A percentile compares a stretch with the other conserved stretches of the same genome.
Evolutionary conservation across 2,888 invertebrate species (phyloP).

Genomic region (Hemicrepidius hirtus): DNA sequence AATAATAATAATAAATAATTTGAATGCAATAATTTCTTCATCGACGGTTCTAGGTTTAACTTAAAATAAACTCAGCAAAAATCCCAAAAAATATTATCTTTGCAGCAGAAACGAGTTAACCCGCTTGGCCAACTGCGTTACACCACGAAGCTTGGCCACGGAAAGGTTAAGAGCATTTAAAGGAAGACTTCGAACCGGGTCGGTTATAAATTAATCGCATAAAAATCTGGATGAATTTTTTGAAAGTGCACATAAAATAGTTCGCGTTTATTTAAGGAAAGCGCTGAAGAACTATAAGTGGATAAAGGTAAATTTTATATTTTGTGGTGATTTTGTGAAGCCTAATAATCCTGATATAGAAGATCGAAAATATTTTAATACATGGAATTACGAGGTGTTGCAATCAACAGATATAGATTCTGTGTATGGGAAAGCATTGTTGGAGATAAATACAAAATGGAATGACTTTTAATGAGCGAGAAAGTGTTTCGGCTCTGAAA

Average conservation of each 20-base stretch:
- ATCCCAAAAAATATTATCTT: too few species aligned
- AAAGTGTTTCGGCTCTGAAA: too few species aligned
- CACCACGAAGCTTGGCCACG: too few species aligned
- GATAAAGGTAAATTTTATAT: slow-evolving; percentile 4
- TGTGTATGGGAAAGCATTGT: too few species aligned
- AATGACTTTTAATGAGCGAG: too few species aligned
- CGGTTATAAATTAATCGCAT: background rate
- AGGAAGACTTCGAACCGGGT: background rate
- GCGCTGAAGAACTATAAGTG: background rate
- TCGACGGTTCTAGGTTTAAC: too few species aligned
- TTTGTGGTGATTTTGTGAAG: background rate
- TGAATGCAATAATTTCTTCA: too few species aligned
- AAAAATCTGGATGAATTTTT: background rate
- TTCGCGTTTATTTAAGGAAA: background rate
- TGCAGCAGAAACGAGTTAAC: too few species aligned
- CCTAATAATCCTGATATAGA: background rate
- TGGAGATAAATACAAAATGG: too few species aligned
- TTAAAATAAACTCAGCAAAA: too few species aligned
- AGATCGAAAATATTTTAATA: background rate
- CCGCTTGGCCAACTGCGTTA: too few species aligned
- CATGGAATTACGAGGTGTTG: background rate
- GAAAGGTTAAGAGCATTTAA: background rate
- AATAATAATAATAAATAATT: too few species aligned
- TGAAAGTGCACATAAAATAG: background rate
- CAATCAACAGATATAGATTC: background rate